A percentile compares a stretch with the other conserved stretches of the same genome.
These are phyloP conservation scores for Etheostoma spectabile DNA, from an alignment of 2,113 vertebrate genomes.

Conservation along the genomic window DNA sequence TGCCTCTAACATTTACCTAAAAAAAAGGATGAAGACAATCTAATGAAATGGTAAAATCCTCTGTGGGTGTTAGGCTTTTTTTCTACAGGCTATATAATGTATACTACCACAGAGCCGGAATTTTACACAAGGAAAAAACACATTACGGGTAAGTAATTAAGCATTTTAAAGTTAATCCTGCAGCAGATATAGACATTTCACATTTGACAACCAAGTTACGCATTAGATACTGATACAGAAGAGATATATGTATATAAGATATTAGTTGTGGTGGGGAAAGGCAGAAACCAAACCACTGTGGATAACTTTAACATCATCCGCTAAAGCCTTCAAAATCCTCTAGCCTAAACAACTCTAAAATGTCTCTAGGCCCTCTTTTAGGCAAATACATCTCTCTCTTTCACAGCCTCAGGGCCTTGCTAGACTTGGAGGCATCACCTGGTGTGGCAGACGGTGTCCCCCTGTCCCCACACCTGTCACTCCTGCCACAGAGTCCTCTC, in stretches of 20 bases:
- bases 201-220: not conserved
- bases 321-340: not conserved
- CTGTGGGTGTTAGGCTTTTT: slow-evolving; percentile 25
- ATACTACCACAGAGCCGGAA: slow-evolving; percentile 1
- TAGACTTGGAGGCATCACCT: slow-evolving; percentile 59
- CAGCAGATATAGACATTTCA: not conserved
- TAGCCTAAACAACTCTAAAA: not conserved
- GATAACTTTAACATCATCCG: not conserved
- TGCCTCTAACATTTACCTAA: slow-evolving; percentile 9
- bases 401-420: slow-evolving; percentile 35
- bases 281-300: not conserved
- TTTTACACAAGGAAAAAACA: slow-evolving; percentile 29
- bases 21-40: not conserved
- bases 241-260: not conserved
- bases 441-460: slow-evolving; percentile 52
- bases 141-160: not conserved
- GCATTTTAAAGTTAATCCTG: slow-evolving; percentile 8
- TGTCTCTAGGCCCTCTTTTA: slow-evolving; percentile 18
- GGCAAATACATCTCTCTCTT: slow-evolving; percentile 24
- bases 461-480: slow-evolving; percentile 60
- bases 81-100: slow-evolving; percentile 12
- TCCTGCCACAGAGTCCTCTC: slow-evolving; percentile 48
- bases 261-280: not conserved
- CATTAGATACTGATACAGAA: not conserved
- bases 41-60: slow-evolving; percentile 36